phyloP scores from a whole-genome alignment of 2,888 invertebrate genomes.

The Metellina segmentata region DNA sequence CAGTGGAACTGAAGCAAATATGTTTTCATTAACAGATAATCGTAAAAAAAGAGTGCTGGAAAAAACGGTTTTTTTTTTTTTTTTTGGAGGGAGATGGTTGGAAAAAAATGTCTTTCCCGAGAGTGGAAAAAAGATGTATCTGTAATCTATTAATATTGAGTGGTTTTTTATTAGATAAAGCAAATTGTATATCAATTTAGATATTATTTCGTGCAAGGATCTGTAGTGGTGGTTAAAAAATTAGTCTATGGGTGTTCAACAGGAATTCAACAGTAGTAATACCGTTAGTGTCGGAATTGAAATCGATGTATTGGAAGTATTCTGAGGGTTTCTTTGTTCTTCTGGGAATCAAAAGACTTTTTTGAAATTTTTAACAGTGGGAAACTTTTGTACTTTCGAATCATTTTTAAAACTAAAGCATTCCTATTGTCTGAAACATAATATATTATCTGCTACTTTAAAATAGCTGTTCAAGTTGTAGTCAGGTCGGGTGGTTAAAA shows the following conservation, averaged over 20 bases:
- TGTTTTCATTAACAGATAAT: constrained; percentile 45
- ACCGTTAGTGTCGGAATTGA: too few relatives aligned
- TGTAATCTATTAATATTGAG: neutral
- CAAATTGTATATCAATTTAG: constrained; percentile 9
- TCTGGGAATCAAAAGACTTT: too few relatives aligned
- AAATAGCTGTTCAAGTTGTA: too few relatives aligned
- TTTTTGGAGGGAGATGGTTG: neutral
- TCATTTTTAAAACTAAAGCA: too few relatives aligned
- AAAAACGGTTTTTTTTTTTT: neutral
- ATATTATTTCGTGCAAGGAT: neutral
- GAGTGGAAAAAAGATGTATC: neutral
- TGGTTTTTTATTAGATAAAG: constrained; percentile 32
- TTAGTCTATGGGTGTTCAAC: neutral
- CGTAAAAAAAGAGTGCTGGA: neutral
- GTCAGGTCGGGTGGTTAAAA: too few relatives aligned
- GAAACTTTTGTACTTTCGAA: too few relatives aligned
- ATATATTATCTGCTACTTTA: too few relatives aligned
- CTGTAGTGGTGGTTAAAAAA: neutral
- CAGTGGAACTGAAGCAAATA: constrained; percentile 25
- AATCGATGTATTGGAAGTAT: too few relatives aligned
- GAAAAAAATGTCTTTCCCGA: neutral
- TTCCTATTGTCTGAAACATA: too few relatives aligned
- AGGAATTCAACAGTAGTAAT: too few relatives aligned
- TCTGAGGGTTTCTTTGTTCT: too few relatives aligned
- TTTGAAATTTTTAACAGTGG: too few relatives aligned